These are phyloP conservation scores for Saimiri boliviensis DNA, from an alignment of 2,113 vertebrate species.

Conservation along the genomic window DNA sequence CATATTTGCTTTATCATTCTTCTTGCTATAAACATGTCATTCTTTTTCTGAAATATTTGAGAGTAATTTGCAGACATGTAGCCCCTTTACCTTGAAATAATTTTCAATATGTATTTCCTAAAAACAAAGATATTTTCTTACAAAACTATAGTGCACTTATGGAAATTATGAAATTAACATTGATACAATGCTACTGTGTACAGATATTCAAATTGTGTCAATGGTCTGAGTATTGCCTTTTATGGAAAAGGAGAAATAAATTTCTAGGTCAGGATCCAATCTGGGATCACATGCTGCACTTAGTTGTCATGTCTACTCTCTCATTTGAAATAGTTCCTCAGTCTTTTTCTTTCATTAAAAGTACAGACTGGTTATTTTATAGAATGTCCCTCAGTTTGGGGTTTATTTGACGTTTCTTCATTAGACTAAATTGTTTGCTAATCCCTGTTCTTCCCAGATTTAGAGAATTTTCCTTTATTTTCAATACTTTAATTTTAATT, in stretches of 20 bases:
- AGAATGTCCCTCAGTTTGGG: background rate
- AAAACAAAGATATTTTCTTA: slow-evolving; percentile 11
- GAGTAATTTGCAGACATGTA: background rate
- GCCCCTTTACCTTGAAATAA: background rate
- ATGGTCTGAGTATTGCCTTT: background rate
- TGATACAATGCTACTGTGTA: background rate
- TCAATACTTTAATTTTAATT: background rate
- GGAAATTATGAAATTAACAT: background rate
- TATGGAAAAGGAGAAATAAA: background rate
- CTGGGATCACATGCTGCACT: background rate
- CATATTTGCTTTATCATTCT: background rate
- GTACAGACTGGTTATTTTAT: background rate
- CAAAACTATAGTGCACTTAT: background rate
- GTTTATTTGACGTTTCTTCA: background rate
- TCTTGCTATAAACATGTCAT: background rate
- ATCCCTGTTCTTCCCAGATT: background rate
- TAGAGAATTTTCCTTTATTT: background rate
- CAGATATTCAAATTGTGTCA: background rate
- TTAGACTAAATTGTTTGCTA: background rate
- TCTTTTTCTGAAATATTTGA: slow-evolving; percentile 13
- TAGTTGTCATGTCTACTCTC: background rate
- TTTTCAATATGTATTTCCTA: background rate
- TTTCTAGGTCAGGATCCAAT: background rate
- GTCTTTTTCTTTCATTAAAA: background rate
- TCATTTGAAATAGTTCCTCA: background rate